These are phyloP conservation scores for Acropora yongei DNA, from an alignment of 64 coral and sea anemone species.

Conservation along the genomic window DNA sequence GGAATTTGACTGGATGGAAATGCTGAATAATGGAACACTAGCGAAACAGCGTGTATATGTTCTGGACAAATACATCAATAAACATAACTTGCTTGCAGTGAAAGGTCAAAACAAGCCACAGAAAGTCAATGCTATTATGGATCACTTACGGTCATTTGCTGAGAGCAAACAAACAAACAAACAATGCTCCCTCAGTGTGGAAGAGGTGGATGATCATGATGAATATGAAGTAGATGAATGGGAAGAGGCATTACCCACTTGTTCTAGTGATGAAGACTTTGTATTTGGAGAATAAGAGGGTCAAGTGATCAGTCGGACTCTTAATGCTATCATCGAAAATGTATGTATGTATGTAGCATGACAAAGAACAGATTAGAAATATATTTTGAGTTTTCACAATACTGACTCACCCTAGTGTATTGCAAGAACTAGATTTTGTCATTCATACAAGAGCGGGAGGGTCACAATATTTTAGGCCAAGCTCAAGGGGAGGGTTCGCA, in stretches of 20 bases:
- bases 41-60: conserved; percentile 53
- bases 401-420: too few relatives aligned
- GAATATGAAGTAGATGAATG: neutral
- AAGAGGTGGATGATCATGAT: conserved; percentile 16
- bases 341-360: neutral
- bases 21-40: conserved; percentile 21
- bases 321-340: neutral
- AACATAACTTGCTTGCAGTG: conserved; percentile 13
- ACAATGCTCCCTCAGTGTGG: conserved; percentile 17
- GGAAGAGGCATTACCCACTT: neutral
- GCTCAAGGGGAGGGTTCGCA: too few relatives aligned
- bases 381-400: too few relatives aligned
- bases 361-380: neutral
- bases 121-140: conserved; percentile 32
- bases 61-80: conserved; percentile 39
- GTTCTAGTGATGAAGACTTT: neutral
- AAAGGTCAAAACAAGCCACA: conserved; percentile 18
- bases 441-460: too few relatives aligned
- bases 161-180: neutral
- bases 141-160: conserved; percentile 2
- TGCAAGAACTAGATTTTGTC: too few relatives aligned
- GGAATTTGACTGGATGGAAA: conserved; percentile 45
- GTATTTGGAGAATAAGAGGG: neutral
- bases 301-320: neutral
- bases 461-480: too few relatives aligned